Evolutionary conservation across 1,140 invertebrate genomes (phyloP).

Genomic region (Lycorma delicatula): DNA sequence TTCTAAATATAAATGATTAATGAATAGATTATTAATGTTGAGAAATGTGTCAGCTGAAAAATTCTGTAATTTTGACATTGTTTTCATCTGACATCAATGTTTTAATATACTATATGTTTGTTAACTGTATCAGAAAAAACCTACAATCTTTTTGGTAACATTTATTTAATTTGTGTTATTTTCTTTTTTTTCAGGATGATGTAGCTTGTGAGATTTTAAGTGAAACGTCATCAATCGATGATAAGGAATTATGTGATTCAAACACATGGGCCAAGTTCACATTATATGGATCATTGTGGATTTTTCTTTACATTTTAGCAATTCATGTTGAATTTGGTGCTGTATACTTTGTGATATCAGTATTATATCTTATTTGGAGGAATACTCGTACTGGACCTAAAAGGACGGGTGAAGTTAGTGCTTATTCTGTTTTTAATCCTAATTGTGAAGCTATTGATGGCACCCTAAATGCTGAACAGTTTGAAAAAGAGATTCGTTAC

Average conservation of each 20-base stretch:
- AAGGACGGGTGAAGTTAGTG: slow-evolving; percentile 70
- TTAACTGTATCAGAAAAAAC: too few species aligned
- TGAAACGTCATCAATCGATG: slow-evolving; percentile 6
- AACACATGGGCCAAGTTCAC: slow-evolving; percentile 31
- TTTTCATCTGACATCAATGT: too few species aligned
- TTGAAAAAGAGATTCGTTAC: slow-evolving; percentile 75
- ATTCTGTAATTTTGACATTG: too few species aligned
- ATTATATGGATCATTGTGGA: slow-evolving; percentile 50
- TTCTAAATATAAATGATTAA: too few species aligned
- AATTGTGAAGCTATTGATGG: slow-evolving; percentile 88
- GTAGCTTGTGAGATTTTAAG: background rate
- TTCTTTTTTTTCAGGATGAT: too few species aligned
- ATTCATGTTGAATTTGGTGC: slow-evolving; percentile 81
- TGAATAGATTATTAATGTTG: too few species aligned
- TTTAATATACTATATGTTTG: too few species aligned
- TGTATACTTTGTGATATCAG: slow-evolving; percentile 75
- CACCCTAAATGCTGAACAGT: slow-evolving; percentile 88
- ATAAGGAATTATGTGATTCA: slow-evolving; percentile 8
- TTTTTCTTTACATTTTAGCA: slow-evolving; percentile 53
- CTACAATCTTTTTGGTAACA: too few species aligned
- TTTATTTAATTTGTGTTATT: too few species aligned
- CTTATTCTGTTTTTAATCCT: slow-evolving; percentile 97
- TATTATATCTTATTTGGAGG: slow-evolving; percentile 68
- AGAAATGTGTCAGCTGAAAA: too few species aligned
- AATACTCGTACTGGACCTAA: slow-evolving; percentile 70